phyloP scores from a whole-genome alignment of 2,797 vertebrate species.

The Spinus olivaceus region DNA sequence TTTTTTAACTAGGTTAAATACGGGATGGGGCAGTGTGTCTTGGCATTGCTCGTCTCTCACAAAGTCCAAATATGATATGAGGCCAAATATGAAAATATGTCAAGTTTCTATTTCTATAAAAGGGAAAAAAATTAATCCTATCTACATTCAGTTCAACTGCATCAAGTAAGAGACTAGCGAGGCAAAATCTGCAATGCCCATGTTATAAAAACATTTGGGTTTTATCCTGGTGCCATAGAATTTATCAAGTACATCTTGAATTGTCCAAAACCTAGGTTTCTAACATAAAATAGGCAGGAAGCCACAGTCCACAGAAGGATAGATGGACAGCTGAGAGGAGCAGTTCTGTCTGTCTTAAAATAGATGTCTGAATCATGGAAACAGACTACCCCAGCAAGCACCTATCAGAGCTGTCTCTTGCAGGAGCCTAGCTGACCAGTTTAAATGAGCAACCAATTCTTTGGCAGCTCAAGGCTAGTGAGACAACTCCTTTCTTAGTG shows the following conservation, averaged over 20 bases:
- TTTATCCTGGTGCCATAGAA: not conserved
- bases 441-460: not conserved
- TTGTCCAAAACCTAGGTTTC: not conserved
- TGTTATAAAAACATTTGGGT: fast-evolving
- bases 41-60: not conserved
- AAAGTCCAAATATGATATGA: not conserved
- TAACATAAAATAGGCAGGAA: not conserved
- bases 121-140: not conserved
- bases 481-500: not conserved
- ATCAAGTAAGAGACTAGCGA: not conserved
- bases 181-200: not conserved
- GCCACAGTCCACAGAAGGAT: not conserved
- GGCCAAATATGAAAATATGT: not conserved
- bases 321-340: not conserved
- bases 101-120: not conserved
- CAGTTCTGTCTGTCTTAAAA: conserved; percentile 1
- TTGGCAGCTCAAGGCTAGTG: not conserved
- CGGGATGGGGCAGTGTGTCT: not conserved
- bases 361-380: conserved; percentile 10
- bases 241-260: not conserved
- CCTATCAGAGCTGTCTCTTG: not conserved
- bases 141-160: not conserved
- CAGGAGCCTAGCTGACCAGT: not conserved
- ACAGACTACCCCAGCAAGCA: not conserved
- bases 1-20: not conserved